Evolutionary conservation across 2,797 vertebrate species (phyloP), one percentile per base, ranked within the genome.

Genomic region (Odontamblyopus lacepedii): DNA sequence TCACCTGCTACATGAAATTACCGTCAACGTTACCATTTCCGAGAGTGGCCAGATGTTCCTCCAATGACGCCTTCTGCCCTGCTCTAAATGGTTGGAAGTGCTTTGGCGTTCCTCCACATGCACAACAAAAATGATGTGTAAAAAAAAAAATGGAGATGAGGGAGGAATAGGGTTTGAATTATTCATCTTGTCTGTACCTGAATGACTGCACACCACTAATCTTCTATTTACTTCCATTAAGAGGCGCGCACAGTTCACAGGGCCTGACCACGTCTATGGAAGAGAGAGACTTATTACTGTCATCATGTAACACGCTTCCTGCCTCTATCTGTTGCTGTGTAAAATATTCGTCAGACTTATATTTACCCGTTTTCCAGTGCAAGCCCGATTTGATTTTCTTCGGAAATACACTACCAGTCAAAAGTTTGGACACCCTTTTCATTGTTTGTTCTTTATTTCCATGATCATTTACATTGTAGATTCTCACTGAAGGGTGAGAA

Each of bases 171-270:
- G 8, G 23, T 72, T 73, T 90, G 81, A 89, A 90, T 91, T 80
- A 88, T 91, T 87, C 82, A 91, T 90, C 66, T 70, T 77, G 53
- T 81, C 71, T 79, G 67, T 80, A 74, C 70, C 79, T 75, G 50
- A 81, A 38, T 85, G 83, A 88, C 88, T 86, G 87, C 87, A 84
- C 79, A 79, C 75, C 78, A 69, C 88, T 87, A 87, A 88, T 84
- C 85, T 83, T 70, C 75, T 80, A 85, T 86, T 88, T 90, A 85
- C 83, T 83, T 82, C 77, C 79, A 83, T 83, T 86, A 78, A 82
- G 18, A 68, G 81, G 73, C 59, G 48, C 62, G 57, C 65, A 75
- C 81, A 75, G 80, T 81, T 89, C 82, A 85, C 78, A 65, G 80
- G 75, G 66, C 82, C 62, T 83, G 83, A 82, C 83, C 80, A 76